Evolutionary conservation across 2,888 invertebrate species (phyloP).

Genomic region (Fragum sueziense): DNA sequence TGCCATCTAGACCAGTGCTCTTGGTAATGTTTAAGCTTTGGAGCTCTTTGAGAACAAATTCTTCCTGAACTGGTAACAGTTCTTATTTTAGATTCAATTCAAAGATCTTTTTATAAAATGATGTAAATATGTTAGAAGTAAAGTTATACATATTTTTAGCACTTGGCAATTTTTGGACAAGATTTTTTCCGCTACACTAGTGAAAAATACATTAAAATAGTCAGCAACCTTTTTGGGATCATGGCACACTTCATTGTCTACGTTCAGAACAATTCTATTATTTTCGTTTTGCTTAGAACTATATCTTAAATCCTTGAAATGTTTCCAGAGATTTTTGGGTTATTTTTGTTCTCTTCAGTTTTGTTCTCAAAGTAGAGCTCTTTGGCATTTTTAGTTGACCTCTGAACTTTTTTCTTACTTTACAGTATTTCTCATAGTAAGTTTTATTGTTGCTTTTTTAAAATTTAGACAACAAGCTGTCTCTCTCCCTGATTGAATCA

Average conservation of each 20-base stretch:
- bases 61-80: neutral
- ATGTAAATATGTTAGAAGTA: neutral
- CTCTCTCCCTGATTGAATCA: too few relatives aligned
- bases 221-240: too few relatives aligned
- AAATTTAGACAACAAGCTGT: too few relatives aligned
- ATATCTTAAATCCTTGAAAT: neutral
- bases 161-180: constrained; percentile 17
- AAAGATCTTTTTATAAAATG: neutral
- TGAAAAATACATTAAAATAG: constrained; percentile 11
- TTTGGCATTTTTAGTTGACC: too few relatives aligned
- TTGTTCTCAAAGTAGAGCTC: too few relatives aligned
- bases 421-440: too few relatives aligned
- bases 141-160: neutral
- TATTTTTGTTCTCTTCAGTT: too few relatives aligned
- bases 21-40: constrained; percentile 31
- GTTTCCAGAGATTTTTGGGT: too few relatives aligned
- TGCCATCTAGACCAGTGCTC: constrained; percentile 46
- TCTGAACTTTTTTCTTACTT: too few relatives aligned
- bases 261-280: neutral
- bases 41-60: constrained; percentile 35
- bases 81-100: neutral
- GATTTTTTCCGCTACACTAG: constrained; percentile 8
- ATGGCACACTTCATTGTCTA: too few relatives aligned
- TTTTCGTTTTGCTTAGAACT: neutral
- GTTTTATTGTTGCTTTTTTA: too few relatives aligned